Conservation (phyloP, 2,797 vertebrate genomes). For the Sciurus carolinensis region DNA sequence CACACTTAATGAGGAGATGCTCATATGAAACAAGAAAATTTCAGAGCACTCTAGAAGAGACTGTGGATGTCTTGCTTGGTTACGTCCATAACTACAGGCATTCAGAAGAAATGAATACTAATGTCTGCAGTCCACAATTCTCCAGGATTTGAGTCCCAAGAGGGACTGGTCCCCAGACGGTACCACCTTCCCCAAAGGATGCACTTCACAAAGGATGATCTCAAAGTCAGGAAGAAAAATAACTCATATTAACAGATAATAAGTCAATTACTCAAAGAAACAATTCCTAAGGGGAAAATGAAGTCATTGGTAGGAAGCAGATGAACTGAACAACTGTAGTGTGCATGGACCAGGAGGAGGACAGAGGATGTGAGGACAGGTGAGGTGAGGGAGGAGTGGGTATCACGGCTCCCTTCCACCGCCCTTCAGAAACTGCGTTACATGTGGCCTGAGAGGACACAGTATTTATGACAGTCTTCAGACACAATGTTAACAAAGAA, state of each 20-base stretch:
- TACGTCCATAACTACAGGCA: background rate
- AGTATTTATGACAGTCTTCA: background rate
- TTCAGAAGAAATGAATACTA: background rate
- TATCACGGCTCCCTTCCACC: accelerated
- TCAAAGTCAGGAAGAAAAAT: background rate
- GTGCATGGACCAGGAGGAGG: accelerated
- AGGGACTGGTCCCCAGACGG: background rate
- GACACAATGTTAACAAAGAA: too few relatives aligned
- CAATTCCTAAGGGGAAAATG: background rate
- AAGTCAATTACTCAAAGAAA: background rate
- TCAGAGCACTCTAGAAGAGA: background rate
- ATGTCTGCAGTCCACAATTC: background rate
- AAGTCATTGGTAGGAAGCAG: background rate
- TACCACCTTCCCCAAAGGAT: background rate
- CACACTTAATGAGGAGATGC: background rate
- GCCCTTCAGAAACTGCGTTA: background rate
- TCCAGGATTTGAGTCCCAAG: background rate
- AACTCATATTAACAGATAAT: background rate
- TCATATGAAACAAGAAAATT: background rate
- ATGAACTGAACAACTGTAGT: background rate
- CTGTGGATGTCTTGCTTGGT: background rate
- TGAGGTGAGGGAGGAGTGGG: accelerated
- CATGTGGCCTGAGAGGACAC: background rate
- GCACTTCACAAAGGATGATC: background rate
- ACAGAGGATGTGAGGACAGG: background rate